Evolutionary conservation across 2,888 invertebrate genomes (phyloP).

Genomic region (Cyrtodaria siliqua): DNA sequence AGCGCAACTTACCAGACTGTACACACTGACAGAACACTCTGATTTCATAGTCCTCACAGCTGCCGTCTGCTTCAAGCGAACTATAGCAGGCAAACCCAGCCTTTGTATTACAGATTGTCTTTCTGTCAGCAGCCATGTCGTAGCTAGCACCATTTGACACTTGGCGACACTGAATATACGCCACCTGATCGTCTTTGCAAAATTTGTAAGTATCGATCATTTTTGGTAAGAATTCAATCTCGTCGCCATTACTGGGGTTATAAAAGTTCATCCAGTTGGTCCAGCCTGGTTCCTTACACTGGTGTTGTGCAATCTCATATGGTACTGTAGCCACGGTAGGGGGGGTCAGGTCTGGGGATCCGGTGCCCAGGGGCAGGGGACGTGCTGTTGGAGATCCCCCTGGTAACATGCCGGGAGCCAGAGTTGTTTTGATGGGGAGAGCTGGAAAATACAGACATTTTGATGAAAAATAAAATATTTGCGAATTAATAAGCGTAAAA

Average conservation of each 20-base stretch:
- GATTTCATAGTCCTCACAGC: conserved; percentile 82
- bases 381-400: conserved; percentile 49
- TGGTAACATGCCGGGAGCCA: conserved; percentile 50
- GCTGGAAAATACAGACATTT: conserved; percentile 39
- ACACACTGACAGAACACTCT: conserved; percentile 82
- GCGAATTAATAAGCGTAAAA: no score
- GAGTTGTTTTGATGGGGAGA: conserved; percentile 48
- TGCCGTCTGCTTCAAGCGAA: conserved; percentile 58
- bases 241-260: conserved; percentile 60
- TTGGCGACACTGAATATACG: conserved; percentile 53
- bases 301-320: conserved; percentile 10
- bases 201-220: conserved; percentile 63
- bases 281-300: conserved; percentile 71
- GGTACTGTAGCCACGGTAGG: not conserved
- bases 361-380: conserved; percentile 19
- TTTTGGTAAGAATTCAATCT: conserved; percentile 67
- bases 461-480: no score
- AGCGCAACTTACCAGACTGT: conserved; percentile 28
- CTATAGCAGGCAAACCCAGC: conserved; percentile 52
- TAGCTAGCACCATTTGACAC: conserved; percentile 65
- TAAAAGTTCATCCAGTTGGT: conserved; percentile 78
- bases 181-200: conserved; percentile 65
- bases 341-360: conserved; percentile 15
- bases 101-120: conserved; percentile 76
- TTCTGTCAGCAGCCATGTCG: conserved; percentile 89